phyloP scores from a whole-genome alignment of 2,888 invertebrate genomes.

The Mesorhabditis spiculigera region DNA sequence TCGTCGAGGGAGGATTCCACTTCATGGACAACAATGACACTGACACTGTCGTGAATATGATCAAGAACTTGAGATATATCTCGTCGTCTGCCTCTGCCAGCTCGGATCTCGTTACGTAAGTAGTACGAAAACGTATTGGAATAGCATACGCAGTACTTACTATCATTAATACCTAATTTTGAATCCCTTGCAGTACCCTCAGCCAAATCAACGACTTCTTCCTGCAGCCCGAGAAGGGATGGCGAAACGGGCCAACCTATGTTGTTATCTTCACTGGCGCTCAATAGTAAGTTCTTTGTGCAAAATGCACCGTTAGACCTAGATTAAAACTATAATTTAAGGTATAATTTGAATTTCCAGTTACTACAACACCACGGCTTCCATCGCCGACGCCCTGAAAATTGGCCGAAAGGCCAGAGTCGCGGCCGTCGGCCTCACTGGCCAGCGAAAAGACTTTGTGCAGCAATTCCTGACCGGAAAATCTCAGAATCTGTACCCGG shows the following conservation, averaged over 20 bases:
- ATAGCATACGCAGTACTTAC: no score
- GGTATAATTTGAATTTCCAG: background rate
- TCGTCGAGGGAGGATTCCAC: background rate
- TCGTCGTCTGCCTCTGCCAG: background rate
- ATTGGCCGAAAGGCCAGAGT: background rate
- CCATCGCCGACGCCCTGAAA: slow-evolving; percentile 6
- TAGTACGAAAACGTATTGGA: background rate
- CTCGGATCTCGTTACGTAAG: slow-evolving; percentile 4
- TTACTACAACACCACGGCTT: background rate
- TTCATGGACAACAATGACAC: background rate
- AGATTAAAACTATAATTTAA: background rate
- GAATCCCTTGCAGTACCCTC: background rate
- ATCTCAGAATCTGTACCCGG: background rate
- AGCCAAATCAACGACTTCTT: background rate
- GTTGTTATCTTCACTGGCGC: background rate
- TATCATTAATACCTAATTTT: background rate
- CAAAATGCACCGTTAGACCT: no score
- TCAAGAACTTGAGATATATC: background rate
- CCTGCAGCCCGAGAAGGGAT: background rate
- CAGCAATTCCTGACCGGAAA: slow-evolving; percentile 1
- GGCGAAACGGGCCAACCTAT: slow-evolving; percentile 5
- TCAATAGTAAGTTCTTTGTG: background rate
- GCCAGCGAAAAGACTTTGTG: background rate
- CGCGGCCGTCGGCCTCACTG: background rate
- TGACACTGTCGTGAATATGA: background rate